A percentile compares a stretch with the other conserved stretches of the same genome.
Evolutionary conservation across 2,888 invertebrate species (phyloP).

Genomic region (Octonoba sinensis): DNA sequence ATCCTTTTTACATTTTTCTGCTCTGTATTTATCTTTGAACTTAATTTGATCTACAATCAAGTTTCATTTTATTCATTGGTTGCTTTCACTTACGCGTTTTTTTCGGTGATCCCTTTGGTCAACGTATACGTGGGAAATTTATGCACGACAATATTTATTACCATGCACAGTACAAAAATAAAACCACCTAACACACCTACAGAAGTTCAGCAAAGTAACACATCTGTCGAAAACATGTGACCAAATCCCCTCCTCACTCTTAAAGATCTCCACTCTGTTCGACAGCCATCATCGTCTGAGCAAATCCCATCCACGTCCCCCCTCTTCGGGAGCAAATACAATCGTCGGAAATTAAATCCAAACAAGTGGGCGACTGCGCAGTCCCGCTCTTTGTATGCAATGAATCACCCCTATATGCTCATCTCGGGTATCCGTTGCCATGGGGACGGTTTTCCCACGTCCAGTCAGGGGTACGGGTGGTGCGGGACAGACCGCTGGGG

Average conservation of each 20-base stretch:
- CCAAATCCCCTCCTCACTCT: neutral
- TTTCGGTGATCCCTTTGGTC: too few species aligned
- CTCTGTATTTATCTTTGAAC: too few species aligned
- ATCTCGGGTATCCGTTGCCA: constrained; percentile 54
- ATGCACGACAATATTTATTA: too few species aligned
- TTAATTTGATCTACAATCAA: too few species aligned
- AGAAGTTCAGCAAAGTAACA: neutral
- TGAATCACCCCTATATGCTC: constrained; percentile 39
- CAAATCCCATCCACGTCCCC: neutral
- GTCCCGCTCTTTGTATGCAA: neutral
- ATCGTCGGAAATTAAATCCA: constrained; percentile 52
- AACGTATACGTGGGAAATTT: too few species aligned
- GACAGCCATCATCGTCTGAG: constrained; percentile 11
- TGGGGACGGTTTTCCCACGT: constrained; percentile 24
- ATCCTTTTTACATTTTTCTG: too few species aligned
- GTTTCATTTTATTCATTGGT: too few species aligned
- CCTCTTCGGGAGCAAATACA: constrained; percentile 26
- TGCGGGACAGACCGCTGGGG: neutral
- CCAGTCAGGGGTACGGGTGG: constrained; percentile 3
- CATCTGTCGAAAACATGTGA: neutral
- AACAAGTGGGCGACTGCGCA: constrained; percentile 17
- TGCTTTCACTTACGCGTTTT: too few species aligned
- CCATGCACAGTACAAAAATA: too few species aligned
- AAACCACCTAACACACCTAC: neutral
- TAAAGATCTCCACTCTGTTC: neutral